A percentile compares a stretch with the other conserved stretches of the same genome.
These are phyloP conservation scores for Ardeotis arabs DNA, from an alignment of 2,113 vertebrate species.

Conservation along the genomic window DNA sequence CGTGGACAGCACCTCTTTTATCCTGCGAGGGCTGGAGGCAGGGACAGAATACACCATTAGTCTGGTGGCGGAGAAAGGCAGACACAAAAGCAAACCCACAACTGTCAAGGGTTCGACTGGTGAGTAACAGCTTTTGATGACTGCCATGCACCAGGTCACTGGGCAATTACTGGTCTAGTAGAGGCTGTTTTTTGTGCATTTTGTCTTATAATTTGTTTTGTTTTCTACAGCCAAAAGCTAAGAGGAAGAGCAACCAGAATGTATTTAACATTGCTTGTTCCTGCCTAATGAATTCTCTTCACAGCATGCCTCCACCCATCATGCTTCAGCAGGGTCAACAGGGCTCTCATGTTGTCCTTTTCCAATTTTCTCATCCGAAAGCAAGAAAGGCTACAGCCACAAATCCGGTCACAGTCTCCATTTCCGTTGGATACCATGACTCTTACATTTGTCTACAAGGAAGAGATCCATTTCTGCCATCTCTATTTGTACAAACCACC, in stretches of 20 bases:
- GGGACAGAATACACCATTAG: constrained; percentile 86
- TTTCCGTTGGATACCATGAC: background rate
- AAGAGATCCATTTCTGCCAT: background rate
- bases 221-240: background rate
- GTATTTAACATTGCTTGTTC: background rate
- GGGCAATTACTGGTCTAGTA: background rate
- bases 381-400: background rate
- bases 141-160: accelerated
- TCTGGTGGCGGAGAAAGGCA: constrained; percentile 86
- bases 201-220: background rate
- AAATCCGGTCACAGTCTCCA: background rate
- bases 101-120: constrained; percentile 84
- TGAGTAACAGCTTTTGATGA: constrained; percentile 63
- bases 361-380: background rate
- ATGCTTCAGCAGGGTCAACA: background rate
- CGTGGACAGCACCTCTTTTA: constrained; percentile 74
- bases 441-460: background rate
- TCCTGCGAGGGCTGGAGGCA: constrained; percentile 78
- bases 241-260: background rate
- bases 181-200: background rate
- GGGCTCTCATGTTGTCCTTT: background rate
- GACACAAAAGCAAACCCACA: constrained; percentile 82
- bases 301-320: background rate
- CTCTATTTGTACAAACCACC: background rate
- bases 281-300: constrained; percentile 37